Percentiles rank a stretch among this genome's conserved stretches.
phyloP scores from a whole-genome alignment of 2,888 invertebrate genomes.

The Yponomeuta cagnagella region DNA sequence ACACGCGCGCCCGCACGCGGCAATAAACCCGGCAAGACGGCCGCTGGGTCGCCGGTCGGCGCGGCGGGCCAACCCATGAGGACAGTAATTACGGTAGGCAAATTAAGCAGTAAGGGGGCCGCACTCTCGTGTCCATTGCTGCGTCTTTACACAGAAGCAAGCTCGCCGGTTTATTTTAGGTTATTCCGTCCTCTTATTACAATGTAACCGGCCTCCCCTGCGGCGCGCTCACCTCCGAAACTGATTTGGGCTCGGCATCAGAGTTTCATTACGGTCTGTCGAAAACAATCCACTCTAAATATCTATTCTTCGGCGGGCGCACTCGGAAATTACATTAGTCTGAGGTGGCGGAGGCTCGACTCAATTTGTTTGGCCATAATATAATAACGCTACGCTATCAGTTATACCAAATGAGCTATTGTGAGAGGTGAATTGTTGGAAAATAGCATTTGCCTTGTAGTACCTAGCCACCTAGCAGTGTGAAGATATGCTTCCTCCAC shows the following conservation, averaged over 20 bases:
- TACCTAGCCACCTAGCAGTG: not conserved
- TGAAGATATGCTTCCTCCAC: too few species aligned
- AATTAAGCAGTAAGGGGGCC: slow-evolving; percentile 72
- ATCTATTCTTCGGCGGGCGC: slow-evolving; percentile 74
- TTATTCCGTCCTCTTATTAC: slow-evolving; percentile 72
- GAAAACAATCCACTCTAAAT: slow-evolving; percentile 77
- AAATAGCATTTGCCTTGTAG: slow-evolving; percentile 48
- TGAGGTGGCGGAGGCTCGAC: slow-evolving; percentile 76
- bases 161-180: slow-evolving; percentile 69
- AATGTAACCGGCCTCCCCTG: slow-evolving; percentile 71
- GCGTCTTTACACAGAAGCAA: slow-evolving; percentile 48
- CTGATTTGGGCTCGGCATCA: slow-evolving; percentile 71
- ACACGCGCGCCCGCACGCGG: slow-evolving; percentile 71
- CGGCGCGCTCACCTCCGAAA: slow-evolving; percentile 71
- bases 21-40: slow-evolving; percentile 71
- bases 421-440: slow-evolving; percentile 64
- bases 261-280: slow-evolving; percentile 76
- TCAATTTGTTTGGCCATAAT: slow-evolving; percentile 75
- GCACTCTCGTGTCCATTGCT: slow-evolving; percentile 56
- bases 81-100: slow-evolving; percentile 78
- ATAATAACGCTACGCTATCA: slow-evolving; percentile 73
- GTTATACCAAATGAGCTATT: slow-evolving; percentile 75
- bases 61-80: slow-evolving; percentile 68
- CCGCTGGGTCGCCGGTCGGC: slow-evolving; percentile 50
- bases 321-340: slow-evolving; percentile 74